Evolutionary conservation across 2,888 invertebrate genomes (phyloP).

Genomic region (Diplazon laetatorius): DNA sequence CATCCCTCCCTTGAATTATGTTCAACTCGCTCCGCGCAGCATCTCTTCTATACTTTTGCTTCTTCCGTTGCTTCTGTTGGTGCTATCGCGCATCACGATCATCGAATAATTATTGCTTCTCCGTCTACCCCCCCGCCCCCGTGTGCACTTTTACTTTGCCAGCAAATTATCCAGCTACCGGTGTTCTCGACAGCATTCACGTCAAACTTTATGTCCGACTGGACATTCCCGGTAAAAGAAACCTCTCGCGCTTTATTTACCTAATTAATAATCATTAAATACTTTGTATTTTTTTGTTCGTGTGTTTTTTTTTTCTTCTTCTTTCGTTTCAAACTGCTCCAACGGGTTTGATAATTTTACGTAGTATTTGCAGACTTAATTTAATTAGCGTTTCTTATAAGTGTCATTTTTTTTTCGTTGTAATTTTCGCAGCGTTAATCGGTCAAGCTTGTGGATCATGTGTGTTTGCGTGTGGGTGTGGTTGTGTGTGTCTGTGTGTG

Average conservation of each 20-base stretch:
- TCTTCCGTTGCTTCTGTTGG: slow-evolving; percentile 16
- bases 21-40: slow-evolving; percentile 46
- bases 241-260: slow-evolving; percentile 35
- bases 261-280: slow-evolving; percentile 60
- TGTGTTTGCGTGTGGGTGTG: neutral
- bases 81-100: slow-evolving; percentile 58
- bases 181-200: slow-evolving; percentile 43
- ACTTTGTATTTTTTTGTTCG: neutral
- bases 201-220: slow-evolving; percentile 56
- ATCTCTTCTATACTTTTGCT: slow-evolving; percentile 43
- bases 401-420: slow-evolving; percentile 5
- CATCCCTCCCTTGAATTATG: slow-evolving; percentile 65
- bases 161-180: slow-evolving; percentile 49
- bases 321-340: neutral
- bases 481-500: neutral
- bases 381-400: slow-evolving; percentile 43
- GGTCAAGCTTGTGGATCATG: slow-evolving; percentile 15
- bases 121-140: slow-evolving; percentile 33
- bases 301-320: neutral
- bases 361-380: slow-evolving; percentile 30
- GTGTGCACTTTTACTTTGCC: slow-evolving; percentile 39
- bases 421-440: slow-evolving; percentile 3
- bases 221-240: slow-evolving; percentile 17
- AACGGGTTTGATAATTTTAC: slow-evolving; percentile 41
- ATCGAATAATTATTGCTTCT: slow-evolving; percentile 56